Percentiles rank a stretch among this genome's conserved stretches.
phyloP scores from a whole-genome alignment of 2,113 vertebrate species.

The Leiothrix lutea region DNA sequence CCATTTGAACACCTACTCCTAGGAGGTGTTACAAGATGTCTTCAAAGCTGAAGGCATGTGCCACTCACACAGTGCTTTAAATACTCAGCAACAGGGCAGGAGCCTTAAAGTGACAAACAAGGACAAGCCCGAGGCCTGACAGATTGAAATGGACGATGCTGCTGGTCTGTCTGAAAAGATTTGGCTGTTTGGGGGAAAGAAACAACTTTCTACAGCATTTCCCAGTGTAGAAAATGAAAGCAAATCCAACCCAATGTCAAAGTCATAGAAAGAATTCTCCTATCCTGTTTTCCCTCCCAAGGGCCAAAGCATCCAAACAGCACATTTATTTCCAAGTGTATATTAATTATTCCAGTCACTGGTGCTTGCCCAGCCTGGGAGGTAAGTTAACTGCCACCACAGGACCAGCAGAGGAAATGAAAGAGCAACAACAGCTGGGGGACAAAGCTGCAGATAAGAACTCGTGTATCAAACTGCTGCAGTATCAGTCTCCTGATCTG shows the following conservation, averaged over 20 bases:
- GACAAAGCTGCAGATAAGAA: constrained; percentile 31
- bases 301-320: not conserved
- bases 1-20: constrained; percentile 9
- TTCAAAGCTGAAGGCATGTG: constrained; percentile 16
- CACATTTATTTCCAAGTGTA: not conserved
- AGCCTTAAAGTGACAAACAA: not conserved
- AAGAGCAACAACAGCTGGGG: not conserved
- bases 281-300: not conserved
- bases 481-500: not conserved
- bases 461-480: not conserved
- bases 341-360: not conserved
- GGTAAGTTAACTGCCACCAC: not conserved
- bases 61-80: not conserved
- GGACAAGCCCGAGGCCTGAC: not conserved
- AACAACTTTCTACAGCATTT: not conserved
- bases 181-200: not conserved
- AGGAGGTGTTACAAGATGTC: constrained; percentile 16
- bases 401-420: constrained; percentile 35
- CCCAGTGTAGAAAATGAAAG: not conserved
- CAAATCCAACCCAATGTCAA: not conserved
- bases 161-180: not conserved
- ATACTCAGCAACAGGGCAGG: not conserved
- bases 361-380: not conserved
- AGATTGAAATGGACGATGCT: not conserved
- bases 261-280: not conserved